A percentile compares a stretch with the other conserved stretches of the same genome.
phyloP scores from a whole-genome alignment of 2,797 vertebrate genomes.

The Acrossocheilus fasciatus region DNA sequence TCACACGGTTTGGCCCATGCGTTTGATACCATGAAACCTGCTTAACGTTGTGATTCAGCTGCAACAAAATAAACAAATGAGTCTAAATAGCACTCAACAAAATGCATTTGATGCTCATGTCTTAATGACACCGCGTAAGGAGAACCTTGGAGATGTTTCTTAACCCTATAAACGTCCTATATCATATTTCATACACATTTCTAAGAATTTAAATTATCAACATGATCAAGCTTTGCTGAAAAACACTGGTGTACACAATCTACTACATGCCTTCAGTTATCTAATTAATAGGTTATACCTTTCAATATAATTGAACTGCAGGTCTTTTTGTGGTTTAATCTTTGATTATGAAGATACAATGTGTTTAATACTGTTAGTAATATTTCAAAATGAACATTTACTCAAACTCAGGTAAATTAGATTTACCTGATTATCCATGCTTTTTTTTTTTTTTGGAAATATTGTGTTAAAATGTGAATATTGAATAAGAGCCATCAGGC shows the following conservation, averaged over 20 bases:
- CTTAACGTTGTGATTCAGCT: constrained; percentile 98
- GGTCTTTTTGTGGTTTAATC: no score
- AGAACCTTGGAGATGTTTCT: neutral
- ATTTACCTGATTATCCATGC: neutral
- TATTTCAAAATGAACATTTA: neutral
- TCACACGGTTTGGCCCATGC: constrained; percentile 81
- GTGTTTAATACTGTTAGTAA: neutral
- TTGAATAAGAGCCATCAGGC: neutral
- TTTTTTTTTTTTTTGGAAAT: neutral
- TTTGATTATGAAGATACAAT: no score
- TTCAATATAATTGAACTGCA: no score
- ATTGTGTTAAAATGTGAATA: neutral
- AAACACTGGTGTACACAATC: neutral
- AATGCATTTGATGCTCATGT: neutral
- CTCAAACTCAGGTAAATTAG: neutral
- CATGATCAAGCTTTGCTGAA: neutral
- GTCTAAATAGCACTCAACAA: neutral
- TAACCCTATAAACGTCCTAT: neutral
- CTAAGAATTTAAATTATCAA: neutral
- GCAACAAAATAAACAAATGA: constrained; percentile 1
- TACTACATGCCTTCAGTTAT: neutral
- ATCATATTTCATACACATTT: neutral
- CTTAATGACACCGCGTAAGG: neutral
- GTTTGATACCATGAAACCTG: constrained; percentile 79
- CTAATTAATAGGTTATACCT: neutral